Evolutionary conservation across 2,888 invertebrate species (phyloP), one percentile per base, ranked within the genome.

Genomic region (Fragum sueziense): DNA sequence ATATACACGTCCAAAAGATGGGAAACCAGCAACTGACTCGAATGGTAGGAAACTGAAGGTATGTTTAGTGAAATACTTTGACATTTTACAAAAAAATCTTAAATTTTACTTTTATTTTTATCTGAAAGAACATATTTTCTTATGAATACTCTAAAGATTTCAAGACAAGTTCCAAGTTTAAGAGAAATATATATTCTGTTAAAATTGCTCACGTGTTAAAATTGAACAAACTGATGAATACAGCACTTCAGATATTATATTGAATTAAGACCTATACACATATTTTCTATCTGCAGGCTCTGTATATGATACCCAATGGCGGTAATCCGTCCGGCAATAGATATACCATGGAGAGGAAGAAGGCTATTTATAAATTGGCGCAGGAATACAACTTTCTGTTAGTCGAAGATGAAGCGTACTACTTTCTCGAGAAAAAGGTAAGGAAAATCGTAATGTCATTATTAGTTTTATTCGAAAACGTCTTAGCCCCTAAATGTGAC

Each of bases 371-470:
- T 90, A 94, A 95, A 86, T 94, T 97, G 80, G 96, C 96, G 52
- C 96, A 96, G 92, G 94, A 95, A 91, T 96, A 96, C 91, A 95
- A 97, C 93, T 95, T 97, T 61, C 89, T 97, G 14, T 96, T 97
- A 70, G 88, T 97, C 4, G 97, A 97, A 91, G 97, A 97, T 88
- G 97, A 97, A 92, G 96, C 97, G 0, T 97, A 97, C 89, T 96
- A 95, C 93, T 96, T 79, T 61, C 68, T 84, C 2, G 81, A 84
- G 68, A 61, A 82, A 70, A 57, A 65, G 74, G 84, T 84, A 57
- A n/a, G n/a, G n/a, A n/a, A n/a, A n/a, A n/a, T n/a, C n/a, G n/a
- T n/a, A n/a, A n/a, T n/a, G n/a, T n/a, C n/a, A n/a, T n/a, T n/a
- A n/a, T n/a, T n/a, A n/a, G n/a, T n/a, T n/a, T n/a, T n/a, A n/a